Evolutionary conservation across 2,113 vertebrate species (phyloP).

Genomic region (Brachyistius frenatus): DNA sequence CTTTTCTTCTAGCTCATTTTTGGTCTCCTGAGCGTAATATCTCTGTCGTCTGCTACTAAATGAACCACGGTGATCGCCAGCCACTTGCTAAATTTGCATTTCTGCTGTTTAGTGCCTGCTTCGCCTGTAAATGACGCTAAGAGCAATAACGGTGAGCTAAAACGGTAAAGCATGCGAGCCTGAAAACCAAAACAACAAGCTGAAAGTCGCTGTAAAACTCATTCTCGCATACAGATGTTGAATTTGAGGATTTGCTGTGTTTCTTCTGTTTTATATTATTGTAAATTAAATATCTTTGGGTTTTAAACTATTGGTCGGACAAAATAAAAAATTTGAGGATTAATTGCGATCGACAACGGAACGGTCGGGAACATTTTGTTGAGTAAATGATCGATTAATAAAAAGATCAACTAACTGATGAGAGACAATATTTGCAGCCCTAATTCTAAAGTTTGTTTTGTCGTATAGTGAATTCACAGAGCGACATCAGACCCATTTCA

Average conservation of each 20-base stretch:
- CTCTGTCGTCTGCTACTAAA: neutral
- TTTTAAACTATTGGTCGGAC: neutral
- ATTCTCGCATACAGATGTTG: neutral
- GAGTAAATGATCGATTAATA: too few species aligned
- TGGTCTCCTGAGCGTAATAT: neutral
- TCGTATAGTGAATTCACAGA: slow-evolving; percentile 1
- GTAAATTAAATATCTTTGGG: too few species aligned
- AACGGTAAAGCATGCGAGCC: neutral
- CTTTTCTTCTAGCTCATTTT: neutral
- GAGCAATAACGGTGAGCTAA: neutral
- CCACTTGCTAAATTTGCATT: neutral
- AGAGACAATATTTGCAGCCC: neutral
- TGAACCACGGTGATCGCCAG: neutral
- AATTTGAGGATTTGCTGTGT: neutral
- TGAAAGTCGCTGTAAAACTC: neutral
- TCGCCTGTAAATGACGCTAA: neutral
- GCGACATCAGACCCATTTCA: slow-evolving; percentile 42
- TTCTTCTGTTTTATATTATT: neutral
- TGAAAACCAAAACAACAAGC: neutral
- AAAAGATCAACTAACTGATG: too few species aligned
- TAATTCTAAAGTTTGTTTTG: neutral
- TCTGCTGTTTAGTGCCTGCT: neutral
- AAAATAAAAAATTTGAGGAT: too few species aligned
- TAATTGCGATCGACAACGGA: too few species aligned
- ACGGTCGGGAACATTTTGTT: too few species aligned